phyloP scores from a whole-genome alignment of 2,797 vertebrate species.

The Schizothorax lantsangensis region DNA sequence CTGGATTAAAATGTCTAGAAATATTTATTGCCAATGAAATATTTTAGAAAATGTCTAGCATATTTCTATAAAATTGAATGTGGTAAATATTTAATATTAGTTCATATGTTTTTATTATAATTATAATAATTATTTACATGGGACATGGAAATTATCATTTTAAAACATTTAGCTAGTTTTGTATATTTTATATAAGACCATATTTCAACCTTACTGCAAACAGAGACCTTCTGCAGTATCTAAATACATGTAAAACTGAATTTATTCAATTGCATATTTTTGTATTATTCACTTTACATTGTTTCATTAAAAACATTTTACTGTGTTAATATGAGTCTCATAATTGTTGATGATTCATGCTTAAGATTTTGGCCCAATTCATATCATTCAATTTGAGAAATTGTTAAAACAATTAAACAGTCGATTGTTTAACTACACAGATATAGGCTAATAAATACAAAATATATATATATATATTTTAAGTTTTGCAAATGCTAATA shows the following conservation, averaged over 20 bases:
- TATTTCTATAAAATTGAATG: background rate
- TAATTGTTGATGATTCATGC: background rate
- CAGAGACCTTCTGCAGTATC: slow-evolving; percentile 65
- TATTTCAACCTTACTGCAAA: slow-evolving; percentile 69
- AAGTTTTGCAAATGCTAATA: background rate
- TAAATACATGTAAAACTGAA: slow-evolving; percentile 77
- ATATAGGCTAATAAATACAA: background rate
- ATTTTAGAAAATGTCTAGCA: background rate
- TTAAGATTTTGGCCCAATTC: background rate
- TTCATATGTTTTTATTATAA: background rate
- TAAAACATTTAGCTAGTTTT: background rate
- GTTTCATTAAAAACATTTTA: slow-evolving; percentile 72
- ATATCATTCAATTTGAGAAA: background rate
- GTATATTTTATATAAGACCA: background rate
- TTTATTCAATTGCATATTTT: slow-evolving; percentile 79
- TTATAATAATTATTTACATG: background rate
- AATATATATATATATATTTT: no score
- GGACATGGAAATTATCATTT: background rate
- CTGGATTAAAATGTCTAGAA: background rate
- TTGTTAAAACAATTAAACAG: no score
- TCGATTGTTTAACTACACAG: background rate
- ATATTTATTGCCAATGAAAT: background rate
- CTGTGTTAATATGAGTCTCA: slow-evolving; percentile 11
- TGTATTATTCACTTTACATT: slow-evolving; percentile 82
- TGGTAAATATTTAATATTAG: background rate